Conservation (phyloP, 2,888 invertebrate species). For the Leucania comma region DNA sequence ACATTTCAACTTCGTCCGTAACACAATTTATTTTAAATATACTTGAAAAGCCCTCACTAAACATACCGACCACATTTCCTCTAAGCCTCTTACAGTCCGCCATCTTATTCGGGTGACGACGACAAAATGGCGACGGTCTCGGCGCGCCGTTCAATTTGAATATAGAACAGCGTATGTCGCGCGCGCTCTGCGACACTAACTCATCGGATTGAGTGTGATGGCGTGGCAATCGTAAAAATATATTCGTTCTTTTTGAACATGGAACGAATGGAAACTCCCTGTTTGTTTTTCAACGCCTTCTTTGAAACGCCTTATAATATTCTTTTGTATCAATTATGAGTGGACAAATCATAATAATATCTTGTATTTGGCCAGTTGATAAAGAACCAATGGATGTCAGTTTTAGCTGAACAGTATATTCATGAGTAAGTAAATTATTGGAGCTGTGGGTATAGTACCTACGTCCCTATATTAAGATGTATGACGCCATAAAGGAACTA, state of each 20-base stretch:
- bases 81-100: slow-evolving; percentile 82
- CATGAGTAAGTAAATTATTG: too few relatives aligned
- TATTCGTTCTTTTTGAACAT: slow-evolving; percentile 82
- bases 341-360: neutral
- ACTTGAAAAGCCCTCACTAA: slow-evolving; percentile 71
- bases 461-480: too few relatives aligned
- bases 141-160: slow-evolving; percentile 88
- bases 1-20: slow-evolving; percentile 40
- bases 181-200: slow-evolving; percentile 87
- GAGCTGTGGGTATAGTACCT: too few relatives aligned
- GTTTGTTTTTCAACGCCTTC: neutral
- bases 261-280: slow-evolving; percentile 54
- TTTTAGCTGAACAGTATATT: neutral
- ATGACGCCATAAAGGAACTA: too few relatives aligned
- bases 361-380: neutral
- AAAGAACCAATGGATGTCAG: neutral
- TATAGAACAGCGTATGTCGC: slow-evolving; percentile 90
- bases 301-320: neutral
- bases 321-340: neutral
- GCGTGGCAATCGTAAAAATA: slow-evolving; percentile 89
- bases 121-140: slow-evolving; percentile 87
- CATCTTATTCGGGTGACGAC: slow-evolving; percentile 84
- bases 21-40: slow-evolving; percentile 72
- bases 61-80: slow-evolving; percentile 76
- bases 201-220: slow-evolving; percentile 90